Base-by-base conservation (phyloP, 2,888 invertebrate genomes). In the Melangyna quadrimaculata region DNA sequence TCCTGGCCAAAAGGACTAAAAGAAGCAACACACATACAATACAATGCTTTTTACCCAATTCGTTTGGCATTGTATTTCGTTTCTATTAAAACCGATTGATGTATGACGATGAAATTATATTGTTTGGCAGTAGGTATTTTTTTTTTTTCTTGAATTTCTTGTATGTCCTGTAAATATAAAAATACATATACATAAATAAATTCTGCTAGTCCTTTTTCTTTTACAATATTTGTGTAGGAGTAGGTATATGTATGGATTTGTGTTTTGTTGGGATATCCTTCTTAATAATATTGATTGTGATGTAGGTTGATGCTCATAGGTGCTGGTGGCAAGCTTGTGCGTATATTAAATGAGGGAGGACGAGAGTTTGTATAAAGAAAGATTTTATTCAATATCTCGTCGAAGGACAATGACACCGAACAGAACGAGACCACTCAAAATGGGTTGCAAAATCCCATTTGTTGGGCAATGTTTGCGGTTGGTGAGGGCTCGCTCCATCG, bases 31-130 rank as follows among this genome's bases (percentile, higher is more conserved):
- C 45, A 65, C 17, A 35, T n/a, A n/a, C n/a, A n/a, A n/a, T n/a
- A n/a, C 22, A 32, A 45, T 45, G 22, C 27, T 45, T 45, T 61
- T 51, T 35, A 51, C 22, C 53, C 61, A 71, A 43, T 71, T 48
- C 51, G 67, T 51, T 35, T 35, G 67, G 69, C 53, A 51, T 79
- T 74, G 79, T 61, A n/a, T 69, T 74, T 61, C 69, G 59, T 43
- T 79, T 73, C 59, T 48, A 59, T 79, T 53, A 59, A 79, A 72
- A 78, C 32, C 67, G 67, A 79, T 73, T 79, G 72, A 73, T 79
- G 72, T 67, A 69, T 69, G 61, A 45, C 59, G 35, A 72, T 67
- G 24, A 78, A 63, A 78, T 78, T 57, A 69, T 72, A 43, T 74
- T 65, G 73, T 53, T 59, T 72, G 72, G n/a, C 6, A 72, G 43